Conservation (phyloP, 2,888 invertebrate genomes). For the Eupithecia subfuscata region DNA sequence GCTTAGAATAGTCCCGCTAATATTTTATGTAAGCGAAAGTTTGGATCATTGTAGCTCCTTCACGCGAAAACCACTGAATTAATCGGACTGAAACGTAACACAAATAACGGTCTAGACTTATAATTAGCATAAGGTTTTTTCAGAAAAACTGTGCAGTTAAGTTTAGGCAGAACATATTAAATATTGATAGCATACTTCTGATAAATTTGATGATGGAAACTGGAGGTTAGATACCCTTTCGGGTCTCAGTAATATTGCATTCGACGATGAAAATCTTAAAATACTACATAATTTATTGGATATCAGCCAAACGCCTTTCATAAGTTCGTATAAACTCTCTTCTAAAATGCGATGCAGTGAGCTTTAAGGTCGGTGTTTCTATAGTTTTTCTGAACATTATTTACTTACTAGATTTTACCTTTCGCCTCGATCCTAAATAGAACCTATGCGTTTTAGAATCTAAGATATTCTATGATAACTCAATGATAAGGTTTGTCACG, state of each 20-base stretch:
- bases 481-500: no score
- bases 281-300: conserved; percentile 11
- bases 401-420: not conserved
- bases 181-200: not conserved
- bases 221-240: not conserved
- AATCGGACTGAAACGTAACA: no score
- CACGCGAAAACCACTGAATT: no score
- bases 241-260: not conserved
- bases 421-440: not conserved
- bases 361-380: not conserved
- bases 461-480: no score
- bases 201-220: not conserved
- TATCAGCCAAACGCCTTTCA: conserved; percentile 10
- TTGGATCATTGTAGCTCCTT: no score
- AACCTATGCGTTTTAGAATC: not conserved
- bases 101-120: no score
- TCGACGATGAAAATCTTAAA: conserved; percentile 13
- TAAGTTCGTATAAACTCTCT: not conserved
- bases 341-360: not conserved
- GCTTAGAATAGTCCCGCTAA: no score
- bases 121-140: no score
- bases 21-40: no score
- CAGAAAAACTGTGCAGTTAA: no score
- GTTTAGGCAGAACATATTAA: no score
- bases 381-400: not conserved